A percentile compares a stretch with the other conserved stretches of the same genome.
phyloP scores from a whole-genome alignment of 2,888 invertebrate genomes.

The Cabera pusaria region DNA sequence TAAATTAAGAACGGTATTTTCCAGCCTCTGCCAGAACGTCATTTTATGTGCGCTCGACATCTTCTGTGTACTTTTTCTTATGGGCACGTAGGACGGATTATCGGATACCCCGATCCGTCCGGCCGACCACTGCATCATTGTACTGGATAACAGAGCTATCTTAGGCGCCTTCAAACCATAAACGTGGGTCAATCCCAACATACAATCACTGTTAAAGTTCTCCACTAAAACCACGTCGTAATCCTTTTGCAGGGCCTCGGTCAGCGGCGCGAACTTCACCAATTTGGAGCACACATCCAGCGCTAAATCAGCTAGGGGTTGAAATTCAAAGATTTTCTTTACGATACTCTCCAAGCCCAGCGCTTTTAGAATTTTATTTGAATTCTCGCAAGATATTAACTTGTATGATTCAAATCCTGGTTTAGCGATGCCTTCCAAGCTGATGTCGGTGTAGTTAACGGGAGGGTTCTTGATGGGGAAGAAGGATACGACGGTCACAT shows the following conservation, averaged over 20 bases:
- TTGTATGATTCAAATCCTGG: slow-evolving; percentile 61
- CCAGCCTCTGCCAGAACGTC: slow-evolving; percentile 74
- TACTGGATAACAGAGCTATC: slow-evolving; percentile 80
- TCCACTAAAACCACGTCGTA: slow-evolving; percentile 86
- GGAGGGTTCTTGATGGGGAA: slow-evolving; percentile 78
- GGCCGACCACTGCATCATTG: slow-evolving; percentile 82
- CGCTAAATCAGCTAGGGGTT: slow-evolving; percentile 56
- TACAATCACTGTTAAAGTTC: slow-evolving; percentile 86
- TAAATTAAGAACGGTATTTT: slow-evolving; percentile 54
- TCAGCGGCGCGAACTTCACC: slow-evolving; percentile 60
- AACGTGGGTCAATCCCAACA: slow-evolving; percentile 83
- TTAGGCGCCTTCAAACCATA: slow-evolving; percentile 79
- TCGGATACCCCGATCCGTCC: slow-evolving; percentile 70
- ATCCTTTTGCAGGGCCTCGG: slow-evolving; percentile 59
- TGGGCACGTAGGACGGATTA: slow-evolving; percentile 80
- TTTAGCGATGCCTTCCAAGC: slow-evolving; percentile 62
- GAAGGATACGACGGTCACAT: slow-evolving; percentile 84
- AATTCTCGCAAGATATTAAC: slow-evolving; percentile 48
- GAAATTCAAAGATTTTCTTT: slow-evolving; percentile 50
- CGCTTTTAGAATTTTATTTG: slow-evolving; percentile 39
- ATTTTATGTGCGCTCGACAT: too few species aligned
- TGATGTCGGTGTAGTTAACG: slow-evolving; percentile 68
- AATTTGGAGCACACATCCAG: slow-evolving; percentile 61
- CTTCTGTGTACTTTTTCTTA: slow-evolving; percentile 71
- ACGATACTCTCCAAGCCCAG: slow-evolving; percentile 51